These are phyloP conservation scores for Nomada ferruginata DNA, from an alignment of 2,888 invertebrate genomes.

Conservation along the genomic window DNA sequence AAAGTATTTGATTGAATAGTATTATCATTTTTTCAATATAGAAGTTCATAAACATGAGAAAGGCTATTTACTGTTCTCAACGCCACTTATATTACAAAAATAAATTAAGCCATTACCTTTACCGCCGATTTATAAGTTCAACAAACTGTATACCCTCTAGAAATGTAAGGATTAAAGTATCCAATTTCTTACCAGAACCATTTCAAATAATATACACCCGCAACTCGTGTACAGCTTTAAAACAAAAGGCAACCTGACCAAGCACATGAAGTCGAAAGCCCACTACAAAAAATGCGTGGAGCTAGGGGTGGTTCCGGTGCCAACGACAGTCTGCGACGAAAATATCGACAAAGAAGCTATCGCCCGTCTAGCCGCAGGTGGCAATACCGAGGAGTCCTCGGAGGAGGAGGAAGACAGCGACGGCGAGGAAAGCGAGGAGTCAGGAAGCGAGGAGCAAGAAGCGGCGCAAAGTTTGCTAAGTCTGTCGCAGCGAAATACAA, in stretches of 20 bases:
- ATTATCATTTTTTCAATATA: too few species aligned
- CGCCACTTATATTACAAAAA: too few species aligned
- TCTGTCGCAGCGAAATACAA: slow-evolving; percentile 86
- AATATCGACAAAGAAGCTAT: slow-evolving; percentile 86
- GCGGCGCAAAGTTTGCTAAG: slow-evolving; percentile 93
- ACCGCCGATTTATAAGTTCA: too few species aligned
- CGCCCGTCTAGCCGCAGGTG: slow-evolving; percentile 85
- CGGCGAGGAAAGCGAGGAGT: slow-evolving; percentile 81
- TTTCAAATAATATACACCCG: too few species aligned
- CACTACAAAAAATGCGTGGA: slow-evolving; percentile 97
- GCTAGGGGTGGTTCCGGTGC: slow-evolving; percentile 91
- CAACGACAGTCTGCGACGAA: slow-evolving; percentile 88
- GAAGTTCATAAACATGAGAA: too few species aligned
- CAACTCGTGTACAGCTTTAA: slow-evolving; percentile 91
- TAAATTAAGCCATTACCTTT: too few species aligned
- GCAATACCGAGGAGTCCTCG: slow-evolving; percentile 85
- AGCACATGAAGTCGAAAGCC: slow-evolving; percentile 99
- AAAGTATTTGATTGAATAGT: too few species aligned
- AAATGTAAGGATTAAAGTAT: not conserved
- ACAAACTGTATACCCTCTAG: too few species aligned
- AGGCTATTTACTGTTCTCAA: too few species aligned
- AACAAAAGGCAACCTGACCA: slow-evolving; percentile 98
- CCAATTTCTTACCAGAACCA: not conserved
- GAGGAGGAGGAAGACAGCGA: slow-evolving; percentile 83
- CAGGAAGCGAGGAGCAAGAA: slow-evolving; percentile 89